These are phyloP conservation scores for Gambusia yucatana DNA, from an alignment of 2,797 vertebrate genomes.

Conservation along the genomic window DNA sequence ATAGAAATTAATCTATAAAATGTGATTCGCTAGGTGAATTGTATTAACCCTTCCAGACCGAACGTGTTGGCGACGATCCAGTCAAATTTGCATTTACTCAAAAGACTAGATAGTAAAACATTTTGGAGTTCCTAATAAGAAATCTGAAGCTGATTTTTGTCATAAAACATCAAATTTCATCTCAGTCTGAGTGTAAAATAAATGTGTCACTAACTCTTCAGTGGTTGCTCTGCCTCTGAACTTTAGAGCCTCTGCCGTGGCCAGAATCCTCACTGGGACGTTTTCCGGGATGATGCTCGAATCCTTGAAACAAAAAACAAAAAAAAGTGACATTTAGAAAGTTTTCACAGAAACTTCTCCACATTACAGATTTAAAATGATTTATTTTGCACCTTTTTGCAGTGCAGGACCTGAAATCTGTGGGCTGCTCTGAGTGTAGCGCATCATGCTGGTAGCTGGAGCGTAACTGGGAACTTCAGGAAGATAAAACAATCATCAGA, in stretches of 20 bases:
- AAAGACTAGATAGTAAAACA: background rate
- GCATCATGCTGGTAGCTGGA: conserved; percentile 56
- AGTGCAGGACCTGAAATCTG: conserved; percentile 49
- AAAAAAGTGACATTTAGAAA: background rate
- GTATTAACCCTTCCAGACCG: too few species aligned
- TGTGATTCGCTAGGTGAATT: background rate
- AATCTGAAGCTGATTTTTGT: background rate
- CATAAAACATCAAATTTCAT: background rate
- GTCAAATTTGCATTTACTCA: background rate
- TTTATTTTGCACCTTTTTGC: conserved; percentile 69
- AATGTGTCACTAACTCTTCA: conserved; percentile 59
- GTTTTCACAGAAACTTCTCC: background rate
- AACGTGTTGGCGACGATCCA: too few species aligned
- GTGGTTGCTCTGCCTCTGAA: conserved; percentile 77
- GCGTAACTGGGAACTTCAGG: conserved; percentile 59
- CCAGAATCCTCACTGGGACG: conserved; percentile 76
- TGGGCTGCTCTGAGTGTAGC: conserved; percentile 67
- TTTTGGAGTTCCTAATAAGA: background rate
- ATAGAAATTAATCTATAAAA: background rate
- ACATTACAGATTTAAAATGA: background rate
- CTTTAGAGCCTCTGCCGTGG: conserved; percentile 69
- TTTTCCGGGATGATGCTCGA: conserved; percentile 71
- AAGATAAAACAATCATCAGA: background rate
- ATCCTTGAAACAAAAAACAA: conserved; percentile 43
- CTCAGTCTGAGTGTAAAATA: background rate